Percentiles rank a stretch among this genome's conserved stretches.
Conservation (phyloP, 92 coral and sea anemone genomes). For the Heteractis magnifica region DNA sequence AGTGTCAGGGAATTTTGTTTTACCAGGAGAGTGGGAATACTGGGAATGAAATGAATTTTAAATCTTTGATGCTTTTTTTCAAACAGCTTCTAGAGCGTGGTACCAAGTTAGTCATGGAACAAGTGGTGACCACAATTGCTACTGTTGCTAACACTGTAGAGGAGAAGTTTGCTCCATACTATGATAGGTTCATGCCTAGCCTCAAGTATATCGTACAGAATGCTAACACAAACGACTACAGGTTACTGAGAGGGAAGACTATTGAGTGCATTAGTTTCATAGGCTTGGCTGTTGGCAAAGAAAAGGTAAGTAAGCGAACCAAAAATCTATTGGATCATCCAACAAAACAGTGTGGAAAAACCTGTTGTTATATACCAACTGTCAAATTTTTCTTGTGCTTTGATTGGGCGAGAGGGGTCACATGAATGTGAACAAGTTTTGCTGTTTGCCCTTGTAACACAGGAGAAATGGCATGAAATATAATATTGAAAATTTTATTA, state of each 20-base stretch:
- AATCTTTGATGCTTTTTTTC: neutral
- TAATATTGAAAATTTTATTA: no score
- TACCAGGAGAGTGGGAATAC: no score
- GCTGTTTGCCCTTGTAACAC: no score
- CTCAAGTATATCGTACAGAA: constrained; percentile 92
- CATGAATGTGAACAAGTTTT: no score
- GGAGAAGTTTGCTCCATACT: constrained; percentile 82
- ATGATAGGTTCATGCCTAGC: constrained; percentile 97
- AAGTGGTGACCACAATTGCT: constrained; percentile 92
- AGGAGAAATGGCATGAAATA: no score
- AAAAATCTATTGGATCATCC: no score
- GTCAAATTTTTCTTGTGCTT: no score
- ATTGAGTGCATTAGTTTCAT: constrained; percentile 97
- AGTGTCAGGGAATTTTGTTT: no score
- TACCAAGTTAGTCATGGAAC: constrained; percentile 88
- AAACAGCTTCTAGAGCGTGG: constrained; percentile 87
- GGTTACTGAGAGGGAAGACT: constrained; percentile 92
- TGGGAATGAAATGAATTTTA: no score
- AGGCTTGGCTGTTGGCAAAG: constrained; percentile 98
- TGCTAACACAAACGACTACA: constrained; percentile 80
- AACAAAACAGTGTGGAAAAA: no score
- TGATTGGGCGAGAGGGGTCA: no score
- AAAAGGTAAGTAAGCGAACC: constrained; percentile 52
- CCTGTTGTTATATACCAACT: no score
- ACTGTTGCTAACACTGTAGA: constrained; percentile 99